Evolutionary conservation across 2,113 vertebrate genomes (phyloP), one percentile per base, ranked within the genome.

Genomic region (Hemichromis elongatus): DNA sequence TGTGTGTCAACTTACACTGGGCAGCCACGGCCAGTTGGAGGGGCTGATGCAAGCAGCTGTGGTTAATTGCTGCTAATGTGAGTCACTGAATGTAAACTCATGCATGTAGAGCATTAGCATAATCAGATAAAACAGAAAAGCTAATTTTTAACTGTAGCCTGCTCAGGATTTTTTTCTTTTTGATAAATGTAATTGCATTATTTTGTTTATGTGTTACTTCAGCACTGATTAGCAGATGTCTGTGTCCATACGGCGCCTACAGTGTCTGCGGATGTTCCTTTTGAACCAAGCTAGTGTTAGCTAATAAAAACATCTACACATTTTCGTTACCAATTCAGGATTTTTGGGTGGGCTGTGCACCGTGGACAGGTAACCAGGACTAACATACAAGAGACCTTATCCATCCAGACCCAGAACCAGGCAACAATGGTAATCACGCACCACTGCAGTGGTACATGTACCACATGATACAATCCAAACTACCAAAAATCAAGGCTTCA

Each of bases 201-300:
- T 37, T 63, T 9, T 42, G 37, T 68, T 68, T 42, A 68, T 73
- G 40, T 12, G 40, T 28, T 24, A 73, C 24, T 73, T 73, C 9
- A 73, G 9, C 42, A 47, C 42, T 7, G 14, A 73, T 28, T 47
- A 73, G 68, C 68, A 5, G 68, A 73, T 47, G 21, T 73, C 66
- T 70, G 5, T 28, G 1, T 28, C 66, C 3, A 16, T 14, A 0
- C 8, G 3, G 11, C 1, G 13, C 40, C 66, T 24, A 37, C 26
- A 18, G 8, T 18, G 21, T 47, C 21, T 70, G 66, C 28, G 40
- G 40, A 28, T 45, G 37, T 45, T 18, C 37, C 8, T 70, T 45
- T 21, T 26, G 21, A 47, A 47, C 13, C 40, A 70, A 18, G 5
- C 12, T 68, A 42, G 35, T 16, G 12, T 42, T 42, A 68, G 35